Evolutionary conservation across 2,113 vertebrate species (phyloP).

Genomic region (Epinephelus moara): DNA sequence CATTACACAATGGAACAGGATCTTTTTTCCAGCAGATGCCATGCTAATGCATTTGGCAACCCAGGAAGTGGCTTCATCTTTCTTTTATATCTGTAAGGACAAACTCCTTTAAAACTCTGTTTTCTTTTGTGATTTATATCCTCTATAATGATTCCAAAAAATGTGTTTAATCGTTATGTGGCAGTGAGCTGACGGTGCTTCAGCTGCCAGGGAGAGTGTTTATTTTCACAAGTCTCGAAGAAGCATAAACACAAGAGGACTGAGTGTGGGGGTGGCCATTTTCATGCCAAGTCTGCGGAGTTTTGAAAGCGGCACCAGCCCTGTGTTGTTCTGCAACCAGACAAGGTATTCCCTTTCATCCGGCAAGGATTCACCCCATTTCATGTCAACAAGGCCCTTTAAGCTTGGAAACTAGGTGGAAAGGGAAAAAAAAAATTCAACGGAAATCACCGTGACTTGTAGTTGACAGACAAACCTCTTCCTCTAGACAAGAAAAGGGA

Average conservation of each 20-base stretch:
- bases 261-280: constrained; percentile 60
- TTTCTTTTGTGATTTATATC: constrained; percentile 54
- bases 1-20: neutral
- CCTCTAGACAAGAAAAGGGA: constrained; percentile 28
- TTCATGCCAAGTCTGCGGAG: constrained; percentile 64
- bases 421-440: constrained; percentile 11
- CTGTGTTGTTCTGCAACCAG: constrained; percentile 61
- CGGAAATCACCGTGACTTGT: constrained; percentile 63
- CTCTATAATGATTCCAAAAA: constrained; percentile 42
- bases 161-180: constrained; percentile 58
- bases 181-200: constrained; percentile 36
- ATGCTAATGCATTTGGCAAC: constrained; percentile 1
- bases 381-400: constrained; percentile 72
- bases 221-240: constrained; percentile 76
- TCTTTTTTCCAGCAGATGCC: constrained; percentile 1
- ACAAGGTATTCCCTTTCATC: constrained; percentile 75
- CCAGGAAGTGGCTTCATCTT: neutral
- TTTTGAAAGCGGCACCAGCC: constrained; percentile 53
- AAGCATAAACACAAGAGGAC: constrained; percentile 72
- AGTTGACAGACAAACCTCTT: constrained; percentile 76
- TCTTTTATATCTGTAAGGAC: constrained; percentile 10
- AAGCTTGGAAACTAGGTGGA: constrained; percentile 62
- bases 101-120: constrained; percentile 30
- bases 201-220: constrained; percentile 75
- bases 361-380: constrained; percentile 77